Conservation (phyloP, 2,888 invertebrate species). For the Asteroscopus sphinx region DNA sequence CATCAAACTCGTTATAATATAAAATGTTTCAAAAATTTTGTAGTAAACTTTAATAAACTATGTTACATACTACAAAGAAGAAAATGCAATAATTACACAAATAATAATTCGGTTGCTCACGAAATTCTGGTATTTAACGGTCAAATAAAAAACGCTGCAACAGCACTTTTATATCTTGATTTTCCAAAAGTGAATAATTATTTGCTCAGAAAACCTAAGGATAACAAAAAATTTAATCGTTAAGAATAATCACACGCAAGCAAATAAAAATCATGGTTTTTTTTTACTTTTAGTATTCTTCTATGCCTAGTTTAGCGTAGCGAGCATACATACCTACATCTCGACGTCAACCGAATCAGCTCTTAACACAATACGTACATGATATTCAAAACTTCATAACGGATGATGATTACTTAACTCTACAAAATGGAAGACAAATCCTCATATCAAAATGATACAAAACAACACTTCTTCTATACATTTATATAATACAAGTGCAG, state of each 20-base stretch:
- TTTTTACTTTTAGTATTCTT: no score
- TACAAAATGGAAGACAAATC: constrained; percentile 73
- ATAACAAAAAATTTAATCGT: no score
- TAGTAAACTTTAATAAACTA: constrained; percentile 15
- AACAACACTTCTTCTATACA: constrained; percentile 43
- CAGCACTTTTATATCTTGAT: no score
- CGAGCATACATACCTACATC: not conserved
- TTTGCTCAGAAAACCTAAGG: no score
- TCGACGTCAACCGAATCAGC: constrained; percentile 24
- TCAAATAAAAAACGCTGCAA: not conserved
- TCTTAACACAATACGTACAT: constrained; percentile 17
- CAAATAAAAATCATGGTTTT: no score
- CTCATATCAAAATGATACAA: constrained; percentile 62
- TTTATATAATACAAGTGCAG: constrained; percentile 32
- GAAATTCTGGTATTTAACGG: not conserved
- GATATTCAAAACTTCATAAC: constrained; percentile 30
- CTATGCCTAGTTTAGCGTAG: no score
- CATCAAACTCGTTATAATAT: constrained; percentile 1
- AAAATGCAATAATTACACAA: constrained; percentile 7
- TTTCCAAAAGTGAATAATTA: no score
- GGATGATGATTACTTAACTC: constrained; percentile 63
- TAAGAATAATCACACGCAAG: no score
- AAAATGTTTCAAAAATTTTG: not conserved
- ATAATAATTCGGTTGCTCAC: constrained; percentile 14
- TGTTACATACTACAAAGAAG: constrained; percentile 3